Conservation (phyloP, 2,113 vertebrate genomes). For the Microcebus jonahi region DNA sequence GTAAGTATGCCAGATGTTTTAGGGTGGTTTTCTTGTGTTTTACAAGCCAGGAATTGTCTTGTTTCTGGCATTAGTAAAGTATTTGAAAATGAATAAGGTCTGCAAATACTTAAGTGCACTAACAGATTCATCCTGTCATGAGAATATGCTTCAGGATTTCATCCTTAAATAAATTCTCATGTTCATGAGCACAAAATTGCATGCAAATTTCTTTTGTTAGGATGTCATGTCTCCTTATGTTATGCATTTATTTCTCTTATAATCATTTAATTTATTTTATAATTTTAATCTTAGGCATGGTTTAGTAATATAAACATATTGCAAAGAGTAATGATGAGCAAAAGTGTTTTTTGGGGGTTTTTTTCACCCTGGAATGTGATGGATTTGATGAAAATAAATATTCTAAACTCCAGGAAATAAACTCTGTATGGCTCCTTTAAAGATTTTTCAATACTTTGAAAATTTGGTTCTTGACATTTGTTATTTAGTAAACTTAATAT, state of each 20-base stretch:
- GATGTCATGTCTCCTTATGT: neutral
- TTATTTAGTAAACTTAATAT: slow-evolving; percentile 26
- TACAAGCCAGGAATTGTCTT: slow-evolving; percentile 56
- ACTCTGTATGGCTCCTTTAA: neutral
- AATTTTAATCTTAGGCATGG: slow-evolving; percentile 17
- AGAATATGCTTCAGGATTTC: slow-evolving; percentile 20
- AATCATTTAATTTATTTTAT: neutral
- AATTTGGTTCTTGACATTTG: neutral
- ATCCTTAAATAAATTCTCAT: slow-evolving; percentile 64
- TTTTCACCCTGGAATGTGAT: neutral
- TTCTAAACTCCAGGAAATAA: slow-evolving; percentile 28
- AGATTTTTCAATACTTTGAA: neutral
- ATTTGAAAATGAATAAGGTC: slow-evolving; percentile 46
- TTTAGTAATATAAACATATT: neutral
- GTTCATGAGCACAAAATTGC: neutral
- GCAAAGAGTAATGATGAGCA: neutral
- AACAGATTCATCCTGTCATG: slow-evolving; percentile 31
- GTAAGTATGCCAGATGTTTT: slow-evolving; percentile 88
- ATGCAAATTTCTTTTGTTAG: slow-evolving; percentile 54
- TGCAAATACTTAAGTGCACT: slow-evolving; percentile 58
- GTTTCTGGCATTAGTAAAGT: slow-evolving; percentile 49
- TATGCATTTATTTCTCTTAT: neutral
- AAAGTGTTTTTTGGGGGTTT: neutral
- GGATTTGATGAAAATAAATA: slow-evolving; percentile 18
- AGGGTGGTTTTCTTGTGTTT: slow-evolving; percentile 39